Evolutionary conservation across 2,888 invertebrate genomes (phyloP).

Genomic region (Plusia festucae): DNA sequence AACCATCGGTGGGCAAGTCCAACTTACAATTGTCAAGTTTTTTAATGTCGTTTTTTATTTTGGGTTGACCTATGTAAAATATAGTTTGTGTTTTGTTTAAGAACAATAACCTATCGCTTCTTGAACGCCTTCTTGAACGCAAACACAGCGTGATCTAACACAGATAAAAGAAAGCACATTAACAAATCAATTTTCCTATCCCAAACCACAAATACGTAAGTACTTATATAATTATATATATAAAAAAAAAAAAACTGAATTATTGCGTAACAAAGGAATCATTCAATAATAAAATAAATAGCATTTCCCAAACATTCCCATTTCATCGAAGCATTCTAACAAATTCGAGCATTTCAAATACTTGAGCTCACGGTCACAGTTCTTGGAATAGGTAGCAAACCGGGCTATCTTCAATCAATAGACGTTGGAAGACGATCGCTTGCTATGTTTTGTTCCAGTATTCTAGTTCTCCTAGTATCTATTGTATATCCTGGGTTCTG

Average conservation of each 20-base stretch:
- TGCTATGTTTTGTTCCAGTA: background rate
- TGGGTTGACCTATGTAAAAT: too few species aligned
- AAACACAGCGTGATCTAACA: background rate
- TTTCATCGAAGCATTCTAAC: background rate
- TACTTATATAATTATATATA: too few species aligned
- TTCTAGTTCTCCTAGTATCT: background rate
- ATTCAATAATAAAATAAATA: background rate
- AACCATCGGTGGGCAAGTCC: too few species aligned
- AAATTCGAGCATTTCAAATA: background rate
- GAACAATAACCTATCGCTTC: too few species aligned
- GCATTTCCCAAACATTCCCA: background rate
- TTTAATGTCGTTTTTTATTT: background rate
- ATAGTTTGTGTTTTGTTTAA: background rate
- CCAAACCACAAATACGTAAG: too few species aligned
- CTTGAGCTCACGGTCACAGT: background rate
- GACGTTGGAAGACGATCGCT: background rate
- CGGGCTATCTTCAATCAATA: slow-evolving; percentile 24
- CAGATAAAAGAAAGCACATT: background rate
- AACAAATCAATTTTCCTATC: background rate
- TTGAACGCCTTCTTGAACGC: too few species aligned
- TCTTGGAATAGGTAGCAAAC: slow-evolving; percentile 9
- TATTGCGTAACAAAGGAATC: background rate
- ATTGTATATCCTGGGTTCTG: too few species aligned
- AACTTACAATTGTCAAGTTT: too few species aligned
- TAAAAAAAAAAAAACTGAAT: too few species aligned